A percentile compares a stretch with the other conserved stretches of the same genome.
phyloP scores from a whole-genome alignment of 2,113 vertebrate genomes.

The Oryzias woworae region DNA sequence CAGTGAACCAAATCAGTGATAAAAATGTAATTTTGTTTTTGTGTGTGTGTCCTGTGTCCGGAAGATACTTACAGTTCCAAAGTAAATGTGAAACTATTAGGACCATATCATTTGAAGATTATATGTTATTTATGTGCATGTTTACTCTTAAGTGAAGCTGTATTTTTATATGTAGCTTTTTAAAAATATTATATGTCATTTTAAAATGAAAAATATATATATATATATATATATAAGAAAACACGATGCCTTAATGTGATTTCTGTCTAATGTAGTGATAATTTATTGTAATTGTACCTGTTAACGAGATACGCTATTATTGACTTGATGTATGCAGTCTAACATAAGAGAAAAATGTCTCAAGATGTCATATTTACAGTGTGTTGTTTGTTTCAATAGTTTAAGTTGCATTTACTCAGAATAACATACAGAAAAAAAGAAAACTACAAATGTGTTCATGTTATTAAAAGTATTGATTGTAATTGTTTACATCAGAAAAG shows the following conservation, averaged over 20 bases:
- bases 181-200: slow-evolving; percentile 8
- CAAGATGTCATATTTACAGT: slow-evolving; percentile 25
- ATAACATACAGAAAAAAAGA: neutral
- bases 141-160: slow-evolving; percentile 30
- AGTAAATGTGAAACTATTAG: slow-evolving; percentile 34
- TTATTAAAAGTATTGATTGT: neutral
- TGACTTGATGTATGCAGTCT: slow-evolving; percentile 13
- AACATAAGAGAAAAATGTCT: slow-evolving; percentile 21
- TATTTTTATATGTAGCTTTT: slow-evolving; percentile 46
- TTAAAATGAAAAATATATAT: neutral
- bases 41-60: slow-evolving; percentile 2
- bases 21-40: slow-evolving; percentile 20
- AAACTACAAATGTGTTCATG: neutral
- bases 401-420: neutral
- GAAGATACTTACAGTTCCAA: slow-evolving; percentile 7
- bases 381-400: neutral
- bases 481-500: too few relatives aligned
- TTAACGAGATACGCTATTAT: too few relatives aligned
- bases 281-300: neutral
- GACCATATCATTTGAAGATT: slow-evolving; percentile 1
- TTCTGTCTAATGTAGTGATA: slow-evolving; percentile 16
- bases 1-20: neutral
- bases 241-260: slow-evolving; percentile 48
- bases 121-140: slow-evolving; percentile 25
- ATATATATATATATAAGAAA: neutral